phyloP scores from a whole-genome alignment of 2,888 invertebrate genomes.

The Cataglyphis albicans region DNA sequence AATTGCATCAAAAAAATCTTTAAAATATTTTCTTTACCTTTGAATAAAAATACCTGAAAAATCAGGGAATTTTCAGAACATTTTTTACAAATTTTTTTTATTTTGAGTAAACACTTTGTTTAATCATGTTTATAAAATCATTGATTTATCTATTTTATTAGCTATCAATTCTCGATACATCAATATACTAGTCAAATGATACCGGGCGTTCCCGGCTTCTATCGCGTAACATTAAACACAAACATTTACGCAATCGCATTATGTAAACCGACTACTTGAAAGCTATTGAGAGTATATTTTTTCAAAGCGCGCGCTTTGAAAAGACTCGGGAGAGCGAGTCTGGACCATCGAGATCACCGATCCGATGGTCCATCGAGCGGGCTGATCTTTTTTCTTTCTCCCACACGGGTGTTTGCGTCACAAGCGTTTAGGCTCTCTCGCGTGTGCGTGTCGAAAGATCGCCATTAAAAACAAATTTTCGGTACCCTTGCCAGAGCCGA shows the following conservation, averaged over 20 bases:
- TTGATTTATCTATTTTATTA: slow-evolving; percentile 1
- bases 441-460: neutral
- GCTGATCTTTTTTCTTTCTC: slow-evolving; percentile 41
- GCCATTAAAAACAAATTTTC: slow-evolving; percentile 66
- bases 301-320: slow-evolving; percentile 9
- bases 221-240: slow-evolving; percentile 34
- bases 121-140: neutral
- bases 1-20: too few relatives aligned
- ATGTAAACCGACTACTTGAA: slow-evolving; percentile 43
- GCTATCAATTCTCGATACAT: neutral
- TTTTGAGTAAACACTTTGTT: too few relatives aligned
- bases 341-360: slow-evolving; percentile 28
- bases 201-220: neutral
- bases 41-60: too few relatives aligned
- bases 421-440: slow-evolving; percentile 28
- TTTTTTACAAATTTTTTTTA: too few relatives aligned
- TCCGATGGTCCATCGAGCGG: slow-evolving; percentile 37
- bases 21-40: too few relatives aligned
- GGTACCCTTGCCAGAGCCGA: slow-evolving; percentile 46
- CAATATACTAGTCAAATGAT: slow-evolving; percentile 14
- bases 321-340: slow-evolving; percentile 29
- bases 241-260: slow-evolving; percentile 42
- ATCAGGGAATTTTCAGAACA: too few relatives aligned
- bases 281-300: slow-evolving; percentile 44
- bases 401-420: slow-evolving; percentile 30